phyloP scores from a whole-genome alignment of 2,888 invertebrate species.

The Oscheius sp. region DNA sequence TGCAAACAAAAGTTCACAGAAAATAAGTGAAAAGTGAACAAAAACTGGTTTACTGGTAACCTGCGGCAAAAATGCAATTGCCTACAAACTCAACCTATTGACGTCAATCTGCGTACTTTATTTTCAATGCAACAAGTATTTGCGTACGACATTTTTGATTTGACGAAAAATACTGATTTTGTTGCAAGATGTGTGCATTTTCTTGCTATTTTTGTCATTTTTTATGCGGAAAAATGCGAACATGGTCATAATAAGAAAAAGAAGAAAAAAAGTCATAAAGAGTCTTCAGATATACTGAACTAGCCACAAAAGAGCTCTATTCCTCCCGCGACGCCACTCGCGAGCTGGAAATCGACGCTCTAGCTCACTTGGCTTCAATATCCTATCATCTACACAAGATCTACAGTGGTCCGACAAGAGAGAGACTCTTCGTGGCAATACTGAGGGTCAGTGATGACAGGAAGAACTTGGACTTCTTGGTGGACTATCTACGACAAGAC shows the following conservation, averaged over 20 bases:
- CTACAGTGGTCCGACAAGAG: conserved; percentile 38
- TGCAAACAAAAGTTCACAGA: too few relatives aligned
- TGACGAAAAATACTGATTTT: too few relatives aligned
- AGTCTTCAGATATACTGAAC: conserved; percentile 31
- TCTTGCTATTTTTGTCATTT: too few relatives aligned
- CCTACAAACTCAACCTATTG: too few relatives aligned
- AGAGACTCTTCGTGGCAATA: conserved; percentile 49
- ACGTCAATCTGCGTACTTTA: too few relatives aligned
- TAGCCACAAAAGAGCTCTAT: conserved; percentile 20
- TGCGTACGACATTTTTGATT: too few relatives aligned
- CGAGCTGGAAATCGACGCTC: conserved; percentile 35
- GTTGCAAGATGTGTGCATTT: too few relatives aligned
- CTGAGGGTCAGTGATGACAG: conserved; percentile 43
- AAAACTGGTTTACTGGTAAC: too few relatives aligned
- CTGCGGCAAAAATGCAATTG: too few relatives aligned
- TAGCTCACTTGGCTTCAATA: conserved; percentile 18
- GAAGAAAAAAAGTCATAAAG: neutral
- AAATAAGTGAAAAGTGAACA: too few relatives aligned
- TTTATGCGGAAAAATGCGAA: too few relatives aligned
- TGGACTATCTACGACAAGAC: conserved; percentile 43
- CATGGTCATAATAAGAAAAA: neutral
- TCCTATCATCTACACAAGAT: conserved; percentile 30
- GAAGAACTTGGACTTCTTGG: conserved; percentile 50
- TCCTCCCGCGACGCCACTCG: conserved; percentile 14
- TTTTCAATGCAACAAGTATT: too few relatives aligned